A percentile compares a stretch with the other conserved stretches of the same genome.
Evolutionary conservation across 2,113 vertebrate genomes (phyloP).

Genomic region (Rhombomys opimus): DNA sequence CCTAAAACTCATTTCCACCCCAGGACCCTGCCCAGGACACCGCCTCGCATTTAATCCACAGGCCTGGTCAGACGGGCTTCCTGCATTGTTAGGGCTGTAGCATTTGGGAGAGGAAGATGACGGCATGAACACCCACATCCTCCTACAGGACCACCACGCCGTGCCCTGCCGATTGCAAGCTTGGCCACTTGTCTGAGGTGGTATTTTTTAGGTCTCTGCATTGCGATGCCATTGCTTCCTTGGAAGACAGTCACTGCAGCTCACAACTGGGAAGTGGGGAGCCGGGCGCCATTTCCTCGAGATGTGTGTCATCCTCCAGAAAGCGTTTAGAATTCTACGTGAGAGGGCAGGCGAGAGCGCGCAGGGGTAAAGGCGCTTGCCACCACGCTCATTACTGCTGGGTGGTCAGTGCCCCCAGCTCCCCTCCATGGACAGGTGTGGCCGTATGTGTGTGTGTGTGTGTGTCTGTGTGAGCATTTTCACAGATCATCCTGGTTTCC

Average conservation of each 20-base stretch:
- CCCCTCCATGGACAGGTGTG: neutral
- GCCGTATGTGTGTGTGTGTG: neutral
- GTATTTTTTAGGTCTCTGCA: neutral
- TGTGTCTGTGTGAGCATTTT: neutral
- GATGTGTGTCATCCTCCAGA: neutral
- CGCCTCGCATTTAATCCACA: no score
- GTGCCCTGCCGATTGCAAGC: neutral
- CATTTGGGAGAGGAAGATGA: neutral
- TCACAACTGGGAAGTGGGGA: neutral
- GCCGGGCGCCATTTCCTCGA: neutral
- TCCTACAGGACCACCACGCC: no score
- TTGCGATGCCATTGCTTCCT: neutral
- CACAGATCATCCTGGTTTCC: neutral
- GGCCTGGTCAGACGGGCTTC: neutral
- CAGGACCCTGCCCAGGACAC: no score
- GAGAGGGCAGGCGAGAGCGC: neutral
- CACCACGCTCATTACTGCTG: neutral
- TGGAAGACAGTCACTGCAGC: neutral
- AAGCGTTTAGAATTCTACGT: neutral
- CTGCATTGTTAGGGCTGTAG: neutral
- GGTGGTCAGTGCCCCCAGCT: neutral
- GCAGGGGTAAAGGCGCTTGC: no score
- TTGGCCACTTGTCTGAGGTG: neutral
- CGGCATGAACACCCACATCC: neutral
- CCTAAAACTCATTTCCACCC: neutral